Evolutionary conservation across 2,888 invertebrate genomes (phyloP), one percentile per base, ranked within the genome.

Genomic region (Tinea pellionella): DNA sequence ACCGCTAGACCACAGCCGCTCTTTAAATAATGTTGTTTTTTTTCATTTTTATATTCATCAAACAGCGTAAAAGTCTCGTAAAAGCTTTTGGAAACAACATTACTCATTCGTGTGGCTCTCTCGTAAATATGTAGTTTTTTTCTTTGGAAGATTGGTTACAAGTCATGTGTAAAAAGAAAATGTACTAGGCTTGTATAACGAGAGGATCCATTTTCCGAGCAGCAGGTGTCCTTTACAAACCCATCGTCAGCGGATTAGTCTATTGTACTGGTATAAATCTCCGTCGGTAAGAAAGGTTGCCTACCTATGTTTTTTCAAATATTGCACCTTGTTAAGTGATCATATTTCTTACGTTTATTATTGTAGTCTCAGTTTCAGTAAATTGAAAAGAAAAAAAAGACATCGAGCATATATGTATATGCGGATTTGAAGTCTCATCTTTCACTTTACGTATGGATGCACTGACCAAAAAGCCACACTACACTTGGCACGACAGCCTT

Each of bases 181-280:
- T 53, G n/a, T 53, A 53, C 19, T 24, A 53, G 53, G 53, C 18
- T 24, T 24, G 13, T 32, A 16, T 57, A 57, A 57, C 13, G 57
- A 74, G 71, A 70, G 71, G 71, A 72, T 73, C 77, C 71, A 78
- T 80, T 80, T 73, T 68, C 68, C 66, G 74, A 78, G 73, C 71
- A 78, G 78, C 81, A 84, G 82, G 81, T 84, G 81, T 77, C 76
- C 73, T 71, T 74, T 66, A 70, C 77, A 75, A 78, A 77, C 74
- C 77, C 77, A 78, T 80, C 78, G 78, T 78, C 81, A 78, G 77
- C 77, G 75, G 74, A 78, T 80, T 78, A 77, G 73, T 78, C 70
- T 70, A 77, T 77, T 80, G 75, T 79, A 73, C 71, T 74, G 67
- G 72, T 70, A 82, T 80, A 82, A 80, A 80, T 80, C 78, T 80